Base-by-base conservation (phyloP, 1,140 invertebrate species). In the Aphidius gifuensis region DNA sequence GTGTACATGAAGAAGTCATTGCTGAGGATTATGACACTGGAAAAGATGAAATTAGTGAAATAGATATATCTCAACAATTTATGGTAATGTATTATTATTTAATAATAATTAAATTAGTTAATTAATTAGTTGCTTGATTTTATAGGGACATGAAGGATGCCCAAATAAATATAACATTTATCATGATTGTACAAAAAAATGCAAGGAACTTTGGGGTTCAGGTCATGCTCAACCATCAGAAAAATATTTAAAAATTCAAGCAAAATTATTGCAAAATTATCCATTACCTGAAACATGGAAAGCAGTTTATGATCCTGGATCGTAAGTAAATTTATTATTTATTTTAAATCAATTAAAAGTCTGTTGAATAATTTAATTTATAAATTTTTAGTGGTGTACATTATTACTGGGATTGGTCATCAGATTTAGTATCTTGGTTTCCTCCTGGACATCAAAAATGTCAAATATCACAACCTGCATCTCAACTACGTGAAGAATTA, bases 141-240 rank as follows among this genome's bases (percentile, higher is more conserved):
- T 74, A 57, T 61, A 84, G 79, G 87, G 87, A 42, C 88, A 88
- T 67, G 86, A 85, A 68, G 90, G 91, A 5, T 99, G 97, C 79
- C 97, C 97, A 4, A 99, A 99, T 74, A 98, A 96, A 79, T 92
- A 86, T 69, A 99, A 99, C 75, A 90, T 94, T 62, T 96, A 91
- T 78, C 97, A 99, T 76, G 89, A 94, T 65, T 99, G 97, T 79
- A 87, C 86, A 3, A 85, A 87, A 38, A 97, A 87, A 80, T 99
- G 97, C 81, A 88, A 91, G 60, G 90, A 93, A 73, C 85, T 88
- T 53, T 99, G 94, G 92, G 92, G 90, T 66, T 85, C 85, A 64
- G 90, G 92, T 32, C 87, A 87, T 61, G 66, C 81, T 42, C 85
- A 88, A 68, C 91, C 92, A 48, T 86, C 85, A 61, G 85, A 87